Evolutionary conservation across 2,113 vertebrate species (phyloP).

Genomic region (Porphyrio hochstetteri): DNA sequence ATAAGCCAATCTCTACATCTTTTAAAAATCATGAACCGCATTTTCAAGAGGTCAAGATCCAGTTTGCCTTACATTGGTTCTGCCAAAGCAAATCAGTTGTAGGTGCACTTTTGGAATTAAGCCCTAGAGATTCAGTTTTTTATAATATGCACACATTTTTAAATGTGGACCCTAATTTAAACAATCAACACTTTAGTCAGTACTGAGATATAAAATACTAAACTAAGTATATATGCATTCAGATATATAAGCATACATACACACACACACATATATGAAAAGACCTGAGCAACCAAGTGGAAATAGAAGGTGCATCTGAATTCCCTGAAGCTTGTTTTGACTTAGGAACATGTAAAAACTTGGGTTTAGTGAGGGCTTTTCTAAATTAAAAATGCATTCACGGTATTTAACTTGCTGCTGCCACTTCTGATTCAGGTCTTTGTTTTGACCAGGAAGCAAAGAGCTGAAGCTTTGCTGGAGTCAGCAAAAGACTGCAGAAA

Average conservation of each 20-base stretch:
- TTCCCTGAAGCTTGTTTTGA: background rate
- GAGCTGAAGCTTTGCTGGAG: conserved; percentile 4
- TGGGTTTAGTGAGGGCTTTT: background rate
- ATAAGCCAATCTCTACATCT: background rate
- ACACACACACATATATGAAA: background rate
- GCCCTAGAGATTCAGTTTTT: background rate
- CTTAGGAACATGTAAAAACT: background rate
- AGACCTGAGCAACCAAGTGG: background rate
- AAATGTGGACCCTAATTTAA: background rate
- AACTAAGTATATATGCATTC: background rate
- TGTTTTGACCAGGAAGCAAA: conserved; percentile 37
- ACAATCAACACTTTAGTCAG: background rate
- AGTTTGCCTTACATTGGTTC: background rate
- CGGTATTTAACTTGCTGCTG: conserved; percentile 21
- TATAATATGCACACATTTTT: background rate
- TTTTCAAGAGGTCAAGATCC: background rate
- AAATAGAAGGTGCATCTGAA: background rate
- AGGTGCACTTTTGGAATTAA: background rate
- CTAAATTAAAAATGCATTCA: background rate
- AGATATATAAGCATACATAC: background rate
- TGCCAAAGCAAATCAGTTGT: background rate
- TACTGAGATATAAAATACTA: background rate
- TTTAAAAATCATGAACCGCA: background rate
- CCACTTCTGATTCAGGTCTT: conserved; percentile 25
- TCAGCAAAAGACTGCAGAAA: conserved; percentile 45